These are phyloP conservation scores for Chrysolina oricalcia DNA, from an alignment of 2,888 invertebrate species.

Conservation along the genomic window DNA sequence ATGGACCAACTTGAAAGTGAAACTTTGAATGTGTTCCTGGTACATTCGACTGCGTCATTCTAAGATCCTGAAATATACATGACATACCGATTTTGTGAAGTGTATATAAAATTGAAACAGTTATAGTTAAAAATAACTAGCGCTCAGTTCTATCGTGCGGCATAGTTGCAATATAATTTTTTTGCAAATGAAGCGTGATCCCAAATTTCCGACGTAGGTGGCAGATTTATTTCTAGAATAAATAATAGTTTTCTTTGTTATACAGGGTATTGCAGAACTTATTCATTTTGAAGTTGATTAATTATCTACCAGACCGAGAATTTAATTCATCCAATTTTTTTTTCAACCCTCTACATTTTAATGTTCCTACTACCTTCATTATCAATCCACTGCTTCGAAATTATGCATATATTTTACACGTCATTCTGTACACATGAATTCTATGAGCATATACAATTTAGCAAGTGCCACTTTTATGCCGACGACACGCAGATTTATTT, in stretches of 20 bases:
- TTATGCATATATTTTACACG: too few relatives aligned
- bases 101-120: slow-evolving; percentile 16
- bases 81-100: slow-evolving; percentile 17
- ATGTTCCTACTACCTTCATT: too few relatives aligned
- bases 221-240: background rate
- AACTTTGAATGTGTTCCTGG: background rate
- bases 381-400: too few relatives aligned
- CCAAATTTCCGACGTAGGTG: background rate
- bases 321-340: too few relatives aligned
- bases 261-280: background rate
- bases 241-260: background rate
- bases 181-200: background rate
- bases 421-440: too few relatives aligned
- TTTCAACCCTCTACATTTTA: too few relatives aligned
- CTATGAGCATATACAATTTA: too few relatives aligned
- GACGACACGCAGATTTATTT: too few relatives aligned
- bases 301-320: too few relatives aligned
- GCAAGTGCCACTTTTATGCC: too few relatives aligned
- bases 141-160: slow-evolving; percentile 19
- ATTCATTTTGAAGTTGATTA: background rate
- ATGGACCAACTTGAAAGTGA: background rate
- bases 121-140: slow-evolving; percentile 27
- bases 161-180: slow-evolving; percentile 17
- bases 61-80: slow-evolving; percentile 25
- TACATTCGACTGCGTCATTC: background rate